phyloP scores from a whole-genome alignment of 2,113 vertebrate species.

The Tupaia chinensis region DNA sequence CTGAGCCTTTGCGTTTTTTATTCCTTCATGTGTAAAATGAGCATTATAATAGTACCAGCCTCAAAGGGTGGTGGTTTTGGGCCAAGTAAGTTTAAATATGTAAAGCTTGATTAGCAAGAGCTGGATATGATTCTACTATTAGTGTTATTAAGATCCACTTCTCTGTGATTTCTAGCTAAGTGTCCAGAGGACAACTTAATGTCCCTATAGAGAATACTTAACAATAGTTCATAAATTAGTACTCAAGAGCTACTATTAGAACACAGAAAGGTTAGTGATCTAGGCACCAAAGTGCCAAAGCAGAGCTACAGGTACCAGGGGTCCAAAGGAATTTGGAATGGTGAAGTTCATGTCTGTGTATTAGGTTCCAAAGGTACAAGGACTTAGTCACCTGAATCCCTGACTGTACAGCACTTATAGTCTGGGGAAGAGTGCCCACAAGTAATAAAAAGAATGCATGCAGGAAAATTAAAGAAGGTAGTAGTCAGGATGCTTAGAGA shows the following conservation, averaged over 20 bases:
- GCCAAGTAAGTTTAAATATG: neutral
- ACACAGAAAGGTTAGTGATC: neutral
- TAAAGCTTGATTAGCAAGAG: neutral
- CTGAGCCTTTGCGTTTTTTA: neutral
- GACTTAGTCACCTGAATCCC: too few species aligned
- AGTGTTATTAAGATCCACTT: neutral
- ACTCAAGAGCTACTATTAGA: neutral
- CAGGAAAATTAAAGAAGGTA: neutral
- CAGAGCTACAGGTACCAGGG: neutral
- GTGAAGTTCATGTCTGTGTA: neutral
- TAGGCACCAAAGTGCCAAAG: neutral
- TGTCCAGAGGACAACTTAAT: neutral
- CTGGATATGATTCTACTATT: neutral
- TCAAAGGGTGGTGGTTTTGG: neutral
- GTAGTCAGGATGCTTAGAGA: neutral
- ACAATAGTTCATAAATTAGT: neutral
- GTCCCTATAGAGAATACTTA: neutral
- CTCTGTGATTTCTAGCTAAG: neutral
- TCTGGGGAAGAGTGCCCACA: neutral
- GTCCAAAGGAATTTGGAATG: neutral
- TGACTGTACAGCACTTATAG: accelerated
- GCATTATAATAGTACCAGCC: neutral
- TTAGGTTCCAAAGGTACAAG: neutral
- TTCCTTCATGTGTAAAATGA: neutral
- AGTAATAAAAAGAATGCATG: neutral